These are phyloP conservation scores for Spondyliosoma cantharus DNA, from an alignment of 2,797 vertebrate genomes.

Conservation along the genomic window DNA sequence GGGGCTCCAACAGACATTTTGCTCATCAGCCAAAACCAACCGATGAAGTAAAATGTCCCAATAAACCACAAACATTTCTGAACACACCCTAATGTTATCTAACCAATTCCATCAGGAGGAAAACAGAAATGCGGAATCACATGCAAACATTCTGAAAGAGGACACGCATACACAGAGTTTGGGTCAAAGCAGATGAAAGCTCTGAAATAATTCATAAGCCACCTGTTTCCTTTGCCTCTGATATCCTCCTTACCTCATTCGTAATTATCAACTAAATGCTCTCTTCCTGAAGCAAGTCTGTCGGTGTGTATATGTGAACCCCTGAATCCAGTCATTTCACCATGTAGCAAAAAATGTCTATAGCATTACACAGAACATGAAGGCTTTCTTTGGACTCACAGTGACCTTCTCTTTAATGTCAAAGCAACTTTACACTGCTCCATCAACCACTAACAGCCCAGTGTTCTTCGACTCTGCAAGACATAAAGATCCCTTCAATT, in stretches of 20 bases:
- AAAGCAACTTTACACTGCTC: conserved; percentile 2
- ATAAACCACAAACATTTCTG: conserved; percentile 27
- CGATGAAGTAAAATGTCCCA: neutral
- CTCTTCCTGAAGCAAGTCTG: neutral
- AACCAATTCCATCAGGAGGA: neutral
- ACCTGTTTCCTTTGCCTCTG: neutral
- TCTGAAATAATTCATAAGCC: conserved; percentile 2
- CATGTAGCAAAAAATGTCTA: neutral
- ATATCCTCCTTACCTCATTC: neutral
- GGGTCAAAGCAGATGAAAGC: neutral
- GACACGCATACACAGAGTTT: neutral
- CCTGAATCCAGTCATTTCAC: neutral
- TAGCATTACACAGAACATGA: neutral
- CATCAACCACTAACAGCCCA: neutral
- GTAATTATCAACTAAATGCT: neutral
- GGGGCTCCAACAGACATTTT: conserved; percentile 4
- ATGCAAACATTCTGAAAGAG: neutral
- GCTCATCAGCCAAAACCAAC: conserved; percentile 23
- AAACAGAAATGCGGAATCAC: neutral
- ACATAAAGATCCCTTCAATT: conserved; percentile 33
- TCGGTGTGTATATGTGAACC: neutral
- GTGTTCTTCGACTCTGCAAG: conserved; percentile 18
- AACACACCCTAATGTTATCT: conserved; percentile 1
- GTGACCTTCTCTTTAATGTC: conserved; percentile 18
- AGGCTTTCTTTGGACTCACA: neutral